Conservation (phyloP, 2,888 invertebrate species). For the Harpalus rufipes region DNA sequence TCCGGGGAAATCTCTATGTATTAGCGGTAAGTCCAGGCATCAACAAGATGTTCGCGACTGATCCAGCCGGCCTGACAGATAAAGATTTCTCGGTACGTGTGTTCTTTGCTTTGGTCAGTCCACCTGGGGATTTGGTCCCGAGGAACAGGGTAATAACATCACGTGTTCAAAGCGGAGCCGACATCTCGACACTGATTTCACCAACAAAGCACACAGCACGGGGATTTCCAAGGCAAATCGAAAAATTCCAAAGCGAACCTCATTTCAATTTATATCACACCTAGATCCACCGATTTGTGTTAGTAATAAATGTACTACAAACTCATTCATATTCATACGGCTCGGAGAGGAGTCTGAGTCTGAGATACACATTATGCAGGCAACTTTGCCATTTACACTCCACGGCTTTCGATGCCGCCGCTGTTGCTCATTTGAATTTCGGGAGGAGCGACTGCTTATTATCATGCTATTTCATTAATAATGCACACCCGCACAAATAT, state of each 20-base stretch:
- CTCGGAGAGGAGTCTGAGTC: background rate
- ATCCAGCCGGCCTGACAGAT: constrained; percentile 61
- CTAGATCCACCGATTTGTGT: constrained; percentile 36
- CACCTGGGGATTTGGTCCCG: constrained; percentile 28
- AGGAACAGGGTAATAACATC: constrained; percentile 58
- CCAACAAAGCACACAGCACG: constrained; percentile 33
- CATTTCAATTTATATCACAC: constrained; percentile 53
- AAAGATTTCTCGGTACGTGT: constrained; percentile 63
- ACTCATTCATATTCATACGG: constrained; percentile 49
- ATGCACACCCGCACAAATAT: constrained; percentile 6
- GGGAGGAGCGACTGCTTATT: constrained; percentile 35
- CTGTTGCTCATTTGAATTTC: constrained; percentile 31
- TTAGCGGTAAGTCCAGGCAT: constrained; percentile 52
- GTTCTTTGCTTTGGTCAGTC: constrained; percentile 60
- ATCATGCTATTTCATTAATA: constrained; percentile 39
- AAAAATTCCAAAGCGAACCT: constrained; percentile 33
- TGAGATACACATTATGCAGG: constrained; percentile 38
- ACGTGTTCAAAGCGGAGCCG: constrained; percentile 58
- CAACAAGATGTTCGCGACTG: constrained; percentile 58
- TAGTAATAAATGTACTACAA: constrained; percentile 43
- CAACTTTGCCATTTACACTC: constrained; percentile 46
- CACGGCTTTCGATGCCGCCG: constrained; percentile 16
- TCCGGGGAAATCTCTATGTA: constrained; percentile 65
- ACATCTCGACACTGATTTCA: constrained; percentile 57
- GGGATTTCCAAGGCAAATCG: constrained; percentile 36